Conservation (phyloP, 1,140 invertebrate genomes). For the Pararge aegeria region DNA sequence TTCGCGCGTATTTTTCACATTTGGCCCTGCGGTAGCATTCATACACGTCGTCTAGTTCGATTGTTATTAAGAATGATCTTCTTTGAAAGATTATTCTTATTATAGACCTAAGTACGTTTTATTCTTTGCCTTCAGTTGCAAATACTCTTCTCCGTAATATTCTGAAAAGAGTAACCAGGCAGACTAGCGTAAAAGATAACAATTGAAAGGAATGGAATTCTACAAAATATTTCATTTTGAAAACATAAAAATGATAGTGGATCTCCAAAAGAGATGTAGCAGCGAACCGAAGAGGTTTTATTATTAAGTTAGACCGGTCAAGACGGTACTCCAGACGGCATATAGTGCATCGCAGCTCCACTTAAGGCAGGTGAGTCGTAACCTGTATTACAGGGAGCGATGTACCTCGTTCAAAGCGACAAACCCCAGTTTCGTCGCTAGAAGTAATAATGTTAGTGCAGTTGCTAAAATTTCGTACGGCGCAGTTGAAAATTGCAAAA, state of each 20-base stretch:
- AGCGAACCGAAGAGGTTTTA: conserved; percentile 55
- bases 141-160: no score
- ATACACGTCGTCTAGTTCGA: no score
- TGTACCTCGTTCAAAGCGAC: conserved; percentile 47
- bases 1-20: no score
- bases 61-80: no score
- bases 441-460: conserved; percentile 59
- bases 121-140: no score
- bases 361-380: conserved; percentile 46
- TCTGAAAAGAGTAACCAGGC: not conserved
- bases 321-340: conserved; percentile 45
- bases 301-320: conserved; percentile 69
- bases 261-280: conserved; percentile 44
- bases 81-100: no score
- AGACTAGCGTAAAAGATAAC: not conserved
- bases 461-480: conserved; percentile 56
- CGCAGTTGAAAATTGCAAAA: conserved; percentile 57
- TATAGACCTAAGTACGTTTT: no score
- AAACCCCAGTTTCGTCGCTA: conserved; percentile 37
- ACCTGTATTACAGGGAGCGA: conserved; percentile 46
- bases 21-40: no score
- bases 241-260: conserved; percentile 32
- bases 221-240: conserved; percentile 18
- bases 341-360: conserved; percentile 50
- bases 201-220: not conserved